Base-by-base conservation (phyloP, 35 echinoderm and acorn worm genomes). In the Amphiura filiformis region DNA sequence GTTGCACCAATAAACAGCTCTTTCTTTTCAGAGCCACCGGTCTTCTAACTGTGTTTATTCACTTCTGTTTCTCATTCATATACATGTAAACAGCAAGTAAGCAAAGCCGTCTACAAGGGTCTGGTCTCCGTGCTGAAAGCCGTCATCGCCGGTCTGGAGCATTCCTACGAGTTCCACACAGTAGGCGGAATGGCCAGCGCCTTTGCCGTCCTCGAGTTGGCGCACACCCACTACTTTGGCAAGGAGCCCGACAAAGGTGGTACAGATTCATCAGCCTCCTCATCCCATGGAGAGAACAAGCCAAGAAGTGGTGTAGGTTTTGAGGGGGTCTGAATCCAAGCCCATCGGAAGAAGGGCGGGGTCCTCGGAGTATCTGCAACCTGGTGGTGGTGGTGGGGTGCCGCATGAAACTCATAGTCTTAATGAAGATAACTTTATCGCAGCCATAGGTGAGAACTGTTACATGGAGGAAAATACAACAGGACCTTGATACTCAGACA, bases 201-300 rank as follows among this genome's bases (percentile, higher is more conserved):
- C 22, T 95, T 92, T 70, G 90, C 96, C 31, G 86, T 99, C 5
- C 93, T 99, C 22, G 96, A 99, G 65, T 92, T 99, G 39, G 87
- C 93, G 34, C 93, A 94, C 87, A 99, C 93, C 34, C 96, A 99
- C 88, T 99, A 92, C 96, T 99, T 94, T 78, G 96, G 96, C 79
- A 99, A 99, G 93, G 96, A 99, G 77, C 90, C 93, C 0, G 93
- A 93, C 32, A 91, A 89, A 83, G 78, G 56, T 28, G 57, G 89
- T 70, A 70, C 7, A 70, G 61, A 70, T 20, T 40, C 44, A 20
- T 7, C 44, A 7, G 20, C 7, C 20, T n/a, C n/a, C n/a, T 4
- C 41, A 47, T 47, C 41, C 35, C 9, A 87, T 76, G 47, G 56
- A 20, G 37, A 80, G 56, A 81, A 89, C 36, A 56, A 61, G 78